Conservation (phyloP, 2,113 vertebrate genomes). For the Nycticebus coucang region DNA sequence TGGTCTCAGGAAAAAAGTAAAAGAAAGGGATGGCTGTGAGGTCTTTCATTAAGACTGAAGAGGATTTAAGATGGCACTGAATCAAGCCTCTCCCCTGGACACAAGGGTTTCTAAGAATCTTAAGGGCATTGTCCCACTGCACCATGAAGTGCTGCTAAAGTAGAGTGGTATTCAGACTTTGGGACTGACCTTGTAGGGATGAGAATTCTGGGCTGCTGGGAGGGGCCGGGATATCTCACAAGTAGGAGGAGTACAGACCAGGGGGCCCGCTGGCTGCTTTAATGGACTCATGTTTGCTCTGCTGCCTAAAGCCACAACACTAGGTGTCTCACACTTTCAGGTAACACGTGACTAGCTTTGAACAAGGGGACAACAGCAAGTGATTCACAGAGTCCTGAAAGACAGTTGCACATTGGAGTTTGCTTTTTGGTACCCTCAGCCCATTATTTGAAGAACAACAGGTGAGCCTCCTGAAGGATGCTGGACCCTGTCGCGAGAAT, state of each 20-base stretch:
- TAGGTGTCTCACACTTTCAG: no score
- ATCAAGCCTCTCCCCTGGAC: background rate
- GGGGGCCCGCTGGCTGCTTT: no score
- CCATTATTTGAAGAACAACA: background rate
- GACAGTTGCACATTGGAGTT: background rate
- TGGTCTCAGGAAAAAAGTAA: no score
- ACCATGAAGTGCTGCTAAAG: background rate
- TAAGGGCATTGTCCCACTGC: no score
- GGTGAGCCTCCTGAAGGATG: background rate
- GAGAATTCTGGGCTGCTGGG: background rate
- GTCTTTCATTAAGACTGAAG: background rate
- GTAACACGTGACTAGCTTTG: background rate
- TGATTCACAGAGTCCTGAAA: background rate
- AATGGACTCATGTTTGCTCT: no score
- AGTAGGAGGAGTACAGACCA: no score
- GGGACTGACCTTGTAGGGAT: background rate
- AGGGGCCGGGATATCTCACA: no score
- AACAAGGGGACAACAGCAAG: background rate
- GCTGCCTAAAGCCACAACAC: background rate
- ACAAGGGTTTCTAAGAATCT: background rate
- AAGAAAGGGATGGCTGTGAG: background rate
- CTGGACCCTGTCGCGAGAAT: fast-evolving
- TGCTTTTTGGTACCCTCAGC: background rate
- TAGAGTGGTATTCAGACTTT: background rate
- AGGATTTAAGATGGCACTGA: background rate